Evolutionary conservation across 1,140 invertebrate species (phyloP).

Genomic region (Glomeris maerens): DNA sequence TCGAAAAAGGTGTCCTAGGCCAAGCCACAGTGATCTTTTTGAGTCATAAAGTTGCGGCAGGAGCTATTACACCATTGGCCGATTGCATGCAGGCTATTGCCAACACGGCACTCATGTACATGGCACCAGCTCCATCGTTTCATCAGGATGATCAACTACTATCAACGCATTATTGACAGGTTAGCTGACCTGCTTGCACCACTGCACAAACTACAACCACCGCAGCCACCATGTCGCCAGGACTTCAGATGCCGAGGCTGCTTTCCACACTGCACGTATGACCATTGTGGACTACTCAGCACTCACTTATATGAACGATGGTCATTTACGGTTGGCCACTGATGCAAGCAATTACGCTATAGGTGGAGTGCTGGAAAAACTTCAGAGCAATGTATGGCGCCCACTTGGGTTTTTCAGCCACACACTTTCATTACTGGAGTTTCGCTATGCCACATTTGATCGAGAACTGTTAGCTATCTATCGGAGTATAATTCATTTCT

Average conservation of each 20-base stretch:
- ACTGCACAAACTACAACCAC: not conserved
- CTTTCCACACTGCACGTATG: not conserved
- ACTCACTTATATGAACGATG: not conserved
- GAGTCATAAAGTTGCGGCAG: not conserved
- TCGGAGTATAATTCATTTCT: not conserved
- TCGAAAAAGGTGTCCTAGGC: constrained; percentile 7
- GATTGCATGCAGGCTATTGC: not conserved
- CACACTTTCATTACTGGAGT: not conserved
- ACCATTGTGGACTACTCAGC: not conserved
- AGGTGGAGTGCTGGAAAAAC: not conserved
- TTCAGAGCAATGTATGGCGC: not conserved
- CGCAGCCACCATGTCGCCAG: not conserved
- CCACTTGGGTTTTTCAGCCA: constrained; percentile 6
- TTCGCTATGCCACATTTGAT: too few relatives aligned
- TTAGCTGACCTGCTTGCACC: not conserved
- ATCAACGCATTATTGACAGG: constrained; percentile 1
- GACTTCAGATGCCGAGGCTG: not conserved
- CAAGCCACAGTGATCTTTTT: constrained; percentile 8
- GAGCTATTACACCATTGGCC: not conserved
- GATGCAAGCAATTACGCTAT: not conserved
- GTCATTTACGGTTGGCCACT: not conserved
- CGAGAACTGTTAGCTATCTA: constrained; percentile 1
- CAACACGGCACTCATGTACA: not conserved
- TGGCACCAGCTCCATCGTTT: not conserved
- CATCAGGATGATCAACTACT: constrained; percentile 5